These are phyloP conservation scores for Sussaba pulchella DNA, from an alignment of 2,888 invertebrate species.

Conservation along the genomic window DNA sequence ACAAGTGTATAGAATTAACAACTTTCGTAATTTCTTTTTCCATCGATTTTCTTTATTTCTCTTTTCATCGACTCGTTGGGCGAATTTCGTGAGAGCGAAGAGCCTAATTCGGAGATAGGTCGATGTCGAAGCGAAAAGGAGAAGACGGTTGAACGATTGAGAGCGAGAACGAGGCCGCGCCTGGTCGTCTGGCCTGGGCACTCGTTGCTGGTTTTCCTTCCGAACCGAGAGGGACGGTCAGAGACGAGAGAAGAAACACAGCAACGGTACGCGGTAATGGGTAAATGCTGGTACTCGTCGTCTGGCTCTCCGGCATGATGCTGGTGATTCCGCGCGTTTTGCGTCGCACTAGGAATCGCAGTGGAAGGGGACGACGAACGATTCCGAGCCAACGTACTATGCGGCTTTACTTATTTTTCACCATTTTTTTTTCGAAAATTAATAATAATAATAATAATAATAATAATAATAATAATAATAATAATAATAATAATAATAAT, in stretches of 20 bases:
- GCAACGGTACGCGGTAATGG: slow-evolving; percentile 10
- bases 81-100: slow-evolving; percentile 26
- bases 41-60: background rate
- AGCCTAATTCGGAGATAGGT: slow-evolving; percentile 45
- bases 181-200: slow-evolving; percentile 63
- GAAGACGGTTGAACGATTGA: slow-evolving; percentile 46
- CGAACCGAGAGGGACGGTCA: slow-evolving; percentile 31
- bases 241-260: slow-evolving; percentile 59
- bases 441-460: too few relatives aligned
- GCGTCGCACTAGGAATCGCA: background rate
- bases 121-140: slow-evolving; percentile 25
- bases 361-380: background rate
- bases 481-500: too few relatives aligned
- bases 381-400: background rate
- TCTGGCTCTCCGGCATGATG: slow-evolving; percentile 20
- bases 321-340: slow-evolving; percentile 1
- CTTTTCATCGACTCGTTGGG: slow-evolving; percentile 16
- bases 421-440: too few relatives aligned
- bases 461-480: too few relatives aligned
- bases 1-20: too few relatives aligned
- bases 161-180: slow-evolving; percentile 59
- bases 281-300: slow-evolving; percentile 32
- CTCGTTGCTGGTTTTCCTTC: slow-evolving; percentile 53
- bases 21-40: too few relatives aligned
- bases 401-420: too few relatives aligned